Evolutionary conservation across 37 sponge, comb jelly and placozoan genomes (phyloP).

Genomic region (Halichondria panicea): DNA sequence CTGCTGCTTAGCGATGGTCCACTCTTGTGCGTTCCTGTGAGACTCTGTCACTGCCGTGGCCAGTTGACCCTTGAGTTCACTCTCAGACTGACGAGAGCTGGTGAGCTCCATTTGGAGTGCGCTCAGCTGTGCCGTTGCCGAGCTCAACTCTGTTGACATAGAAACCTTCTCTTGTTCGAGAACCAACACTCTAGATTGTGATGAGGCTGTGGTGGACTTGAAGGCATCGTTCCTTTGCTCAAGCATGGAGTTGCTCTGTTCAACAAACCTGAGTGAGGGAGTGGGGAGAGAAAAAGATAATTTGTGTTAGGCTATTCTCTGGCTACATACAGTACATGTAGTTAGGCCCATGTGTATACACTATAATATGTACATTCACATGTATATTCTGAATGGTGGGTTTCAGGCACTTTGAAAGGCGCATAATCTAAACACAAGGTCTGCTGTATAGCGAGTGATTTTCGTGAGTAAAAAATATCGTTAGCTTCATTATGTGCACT

Average conservation of each 20-base stretch:
- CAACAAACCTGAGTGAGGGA: slow-evolving; percentile 72
- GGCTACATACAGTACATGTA: too few relatives aligned
- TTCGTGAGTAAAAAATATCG: too few relatives aligned
- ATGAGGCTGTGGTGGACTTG: slow-evolving; percentile 83
- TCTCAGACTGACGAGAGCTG: slow-evolving; percentile 42
- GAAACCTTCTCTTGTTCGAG: slow-evolving; percentile 90
- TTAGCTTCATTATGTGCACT: background rate
- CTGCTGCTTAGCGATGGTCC: slow-evolving; percentile 51
- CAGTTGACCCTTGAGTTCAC: slow-evolving; percentile 80
- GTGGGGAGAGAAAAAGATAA: background rate
- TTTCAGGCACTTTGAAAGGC: too few relatives aligned
- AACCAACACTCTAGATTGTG: slow-evolving; percentile 80
- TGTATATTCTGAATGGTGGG: background rate
- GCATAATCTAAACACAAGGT: too few relatives aligned
- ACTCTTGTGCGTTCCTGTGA: slow-evolving; percentile 65
- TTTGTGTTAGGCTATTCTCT: too few relatives aligned
- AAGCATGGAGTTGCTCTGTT: slow-evolving; percentile 90
- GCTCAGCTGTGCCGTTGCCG: slow-evolving; percentile 63
- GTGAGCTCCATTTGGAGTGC: slow-evolving; percentile 67
- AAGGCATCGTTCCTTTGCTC: slow-evolving; percentile 93
- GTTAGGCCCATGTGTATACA: too few relatives aligned
- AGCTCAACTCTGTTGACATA: slow-evolving; percentile 71
- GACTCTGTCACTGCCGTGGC: slow-evolving; percentile 75
- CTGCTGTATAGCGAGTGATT: too few relatives aligned
- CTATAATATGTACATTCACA: background rate